Percentiles rank a stretch among this genome's conserved stretches.
phyloP scores from a whole-genome alignment of 2,888 invertebrate species.

The Halocaridina rubra region DNA sequence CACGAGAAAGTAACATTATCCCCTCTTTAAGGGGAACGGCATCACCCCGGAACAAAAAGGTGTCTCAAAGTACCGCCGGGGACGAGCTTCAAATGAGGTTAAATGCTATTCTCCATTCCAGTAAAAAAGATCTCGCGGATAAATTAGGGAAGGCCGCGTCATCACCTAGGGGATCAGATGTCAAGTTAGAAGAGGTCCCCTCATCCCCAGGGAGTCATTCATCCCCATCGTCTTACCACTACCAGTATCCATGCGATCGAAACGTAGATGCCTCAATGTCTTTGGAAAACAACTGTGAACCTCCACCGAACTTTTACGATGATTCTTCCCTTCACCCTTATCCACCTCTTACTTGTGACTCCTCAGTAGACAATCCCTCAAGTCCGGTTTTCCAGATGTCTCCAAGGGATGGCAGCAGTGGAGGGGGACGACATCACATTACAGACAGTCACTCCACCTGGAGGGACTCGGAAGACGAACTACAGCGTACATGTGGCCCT shows the following conservation, averaged over 20 bases:
- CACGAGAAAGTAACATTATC: background rate
- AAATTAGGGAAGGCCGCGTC: background rate
- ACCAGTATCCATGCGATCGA: background rate
- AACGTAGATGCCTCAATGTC: background rate
- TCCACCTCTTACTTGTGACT: background rate
- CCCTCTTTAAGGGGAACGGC: background rate
- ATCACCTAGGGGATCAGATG: background rate
- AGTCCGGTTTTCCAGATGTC: background rate
- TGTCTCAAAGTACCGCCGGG: background rate
- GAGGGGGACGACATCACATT: background rate
- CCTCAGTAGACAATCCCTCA: background rate
- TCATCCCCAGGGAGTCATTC: background rate
- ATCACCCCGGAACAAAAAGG: background rate
- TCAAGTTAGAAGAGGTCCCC: background rate
- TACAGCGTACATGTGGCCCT: background rate
- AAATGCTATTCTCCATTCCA: conserved; percentile 33
- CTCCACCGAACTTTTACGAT: conserved; percentile 9
- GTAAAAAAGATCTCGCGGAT: background rate
- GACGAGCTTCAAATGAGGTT: conserved; percentile 40
- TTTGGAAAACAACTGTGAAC: conserved; percentile 4
- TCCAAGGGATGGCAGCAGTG: background rate
- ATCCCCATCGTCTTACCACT: background rate
- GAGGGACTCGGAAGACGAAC: conserved; percentile 13
- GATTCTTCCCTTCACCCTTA: background rate
- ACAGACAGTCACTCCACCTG: background rate